Conservation (phyloP, 1,140 invertebrate species). For the Bombus huntii region DNA sequence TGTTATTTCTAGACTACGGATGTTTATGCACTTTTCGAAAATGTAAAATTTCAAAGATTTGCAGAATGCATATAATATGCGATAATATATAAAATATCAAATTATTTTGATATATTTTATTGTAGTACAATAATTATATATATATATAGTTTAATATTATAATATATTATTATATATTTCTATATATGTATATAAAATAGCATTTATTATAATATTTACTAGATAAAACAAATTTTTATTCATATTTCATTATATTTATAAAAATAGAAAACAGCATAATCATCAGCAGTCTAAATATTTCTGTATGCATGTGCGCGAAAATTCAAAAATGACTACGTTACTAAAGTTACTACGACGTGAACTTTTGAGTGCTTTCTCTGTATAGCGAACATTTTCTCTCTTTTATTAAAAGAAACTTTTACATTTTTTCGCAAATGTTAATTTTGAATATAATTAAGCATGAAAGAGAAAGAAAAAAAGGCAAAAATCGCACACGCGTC, state of each 20-base stretch:
- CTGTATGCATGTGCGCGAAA: background rate
- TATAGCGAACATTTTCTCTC: background rate
- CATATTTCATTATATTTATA: too few species aligned
- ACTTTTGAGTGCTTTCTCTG: background rate
- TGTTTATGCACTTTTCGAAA: background rate
- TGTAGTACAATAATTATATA: too few species aligned
- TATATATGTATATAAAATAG: too few species aligned
- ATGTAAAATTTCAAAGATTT: background rate
- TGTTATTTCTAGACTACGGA: conserved; percentile 1
- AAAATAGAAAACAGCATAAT: too few species aligned
- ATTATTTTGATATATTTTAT: too few species aligned
- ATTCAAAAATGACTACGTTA: background rate
- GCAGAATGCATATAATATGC: too few species aligned
- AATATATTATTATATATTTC: too few species aligned
- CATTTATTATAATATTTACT: too few species aligned
- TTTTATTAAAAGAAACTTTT: background rate
- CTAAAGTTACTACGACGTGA: too few species aligned
- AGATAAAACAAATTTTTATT: too few species aligned
- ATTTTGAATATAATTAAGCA: background rate
- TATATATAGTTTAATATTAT: too few species aligned
- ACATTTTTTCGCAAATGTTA: background rate
- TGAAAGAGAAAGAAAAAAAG: conserved; percentile 1
- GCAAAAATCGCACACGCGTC: background rate
- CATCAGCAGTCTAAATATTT: background rate
- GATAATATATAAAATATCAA: too few species aligned